phyloP scores from a whole-genome alignment of 2,797 vertebrate genomes.

The Acrossocheilus wenchowensis region DNA sequence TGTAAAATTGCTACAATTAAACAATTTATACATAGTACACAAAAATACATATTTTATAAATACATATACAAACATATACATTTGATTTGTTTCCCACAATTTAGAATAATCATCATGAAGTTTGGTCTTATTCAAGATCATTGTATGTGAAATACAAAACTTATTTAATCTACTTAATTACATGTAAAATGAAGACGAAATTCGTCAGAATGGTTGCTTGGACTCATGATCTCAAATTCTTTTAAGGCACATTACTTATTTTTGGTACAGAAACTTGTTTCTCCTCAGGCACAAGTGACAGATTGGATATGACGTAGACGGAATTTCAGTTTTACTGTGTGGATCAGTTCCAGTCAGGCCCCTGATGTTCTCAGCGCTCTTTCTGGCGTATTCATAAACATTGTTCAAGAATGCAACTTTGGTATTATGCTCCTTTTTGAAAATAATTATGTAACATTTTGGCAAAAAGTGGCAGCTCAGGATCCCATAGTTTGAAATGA shows the following conservation, averaged over 20 bases:
- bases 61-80: background rate
- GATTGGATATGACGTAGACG: slow-evolving; percentile 2
- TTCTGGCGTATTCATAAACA: slow-evolving; percentile 83
- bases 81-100: background rate
- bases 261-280: background rate
- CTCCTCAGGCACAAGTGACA: slow-evolving; percentile 2
- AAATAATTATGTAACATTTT: slow-evolving; percentile 89
- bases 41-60: background rate
- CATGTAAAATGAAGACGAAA: background rate
- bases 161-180: background rate
- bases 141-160: background rate
- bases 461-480: slow-evolving; percentile 88
- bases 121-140: background rate
- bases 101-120: background rate
- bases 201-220: background rate
- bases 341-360: slow-evolving; percentile 9
- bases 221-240: background rate
- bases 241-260: background rate
- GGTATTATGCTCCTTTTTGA: slow-evolving; percentile 86
- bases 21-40: background rate
- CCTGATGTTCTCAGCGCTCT: slow-evolving; percentile 53
- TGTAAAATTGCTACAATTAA: background rate
- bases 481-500: slow-evolving; percentile 90
- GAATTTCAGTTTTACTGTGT: slow-evolving; percentile 6
- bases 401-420: slow-evolving; percentile 84